Percentiles rank a stretch among this genome's conserved stretches.
Evolutionary conservation across 2,888 invertebrate genomes (phyloP).

Genomic region (Conchocele bisecta): DNA sequence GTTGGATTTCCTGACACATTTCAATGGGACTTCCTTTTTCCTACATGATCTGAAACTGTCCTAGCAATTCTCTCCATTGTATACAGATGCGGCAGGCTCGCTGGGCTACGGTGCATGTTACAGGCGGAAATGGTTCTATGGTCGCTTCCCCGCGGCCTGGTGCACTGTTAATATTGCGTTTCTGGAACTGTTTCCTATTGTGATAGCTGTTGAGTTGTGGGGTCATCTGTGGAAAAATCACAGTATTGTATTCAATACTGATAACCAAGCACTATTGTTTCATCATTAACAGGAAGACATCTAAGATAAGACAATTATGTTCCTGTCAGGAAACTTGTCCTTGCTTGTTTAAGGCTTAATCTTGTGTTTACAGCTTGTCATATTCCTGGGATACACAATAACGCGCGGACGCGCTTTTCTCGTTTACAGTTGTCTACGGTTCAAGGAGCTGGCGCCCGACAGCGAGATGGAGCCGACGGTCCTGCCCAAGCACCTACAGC

Average conservation of each 20-base stretch:
- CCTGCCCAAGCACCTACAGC: neutral
- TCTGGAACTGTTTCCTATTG: conserved; percentile 33
- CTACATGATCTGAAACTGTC: conserved; percentile 3
- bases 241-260: conserved; percentile 37
- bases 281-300: conserved; percentile 48
- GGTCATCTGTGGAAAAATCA: conserved; percentile 18
- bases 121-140: neutral
- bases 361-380: conserved; percentile 28
- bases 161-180: conserved; percentile 3
- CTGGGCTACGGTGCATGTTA: neutral
- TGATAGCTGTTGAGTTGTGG: conserved; percentile 42
- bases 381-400: conserved; percentile 18
- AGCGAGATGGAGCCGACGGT: neutral
- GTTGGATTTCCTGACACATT: conserved; percentile 14
- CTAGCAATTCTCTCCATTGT: conserved; percentile 5
- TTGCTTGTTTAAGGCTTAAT: conserved; percentile 22
- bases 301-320: too few relatives aligned
- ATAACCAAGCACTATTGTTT: conserved; percentile 39
- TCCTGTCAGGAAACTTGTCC: conserved; percentile 36
- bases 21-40: conserved; percentile 30
- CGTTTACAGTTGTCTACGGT: neutral
- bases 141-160: neutral
- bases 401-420: neutral
- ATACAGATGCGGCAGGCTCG: conserved; percentile 15
- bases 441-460: neutral